phyloP scores from a whole-genome alignment of 1,140 invertebrate species.

The Drosophila kepulauana region DNA sequence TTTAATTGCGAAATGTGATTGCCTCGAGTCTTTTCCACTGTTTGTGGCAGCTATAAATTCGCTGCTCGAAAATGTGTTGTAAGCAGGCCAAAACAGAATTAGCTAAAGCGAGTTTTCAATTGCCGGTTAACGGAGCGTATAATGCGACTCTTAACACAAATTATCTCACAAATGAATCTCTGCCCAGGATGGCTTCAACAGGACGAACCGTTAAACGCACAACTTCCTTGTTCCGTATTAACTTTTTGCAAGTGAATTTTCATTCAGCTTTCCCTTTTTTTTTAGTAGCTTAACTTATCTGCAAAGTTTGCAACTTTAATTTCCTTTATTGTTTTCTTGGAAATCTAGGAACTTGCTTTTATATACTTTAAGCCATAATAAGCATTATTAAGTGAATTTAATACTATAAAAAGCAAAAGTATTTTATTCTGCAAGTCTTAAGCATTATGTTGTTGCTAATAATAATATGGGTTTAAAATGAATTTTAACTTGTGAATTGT shows the following conservation, averaged over 20 bases:
- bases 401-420: no score
- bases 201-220: background rate
- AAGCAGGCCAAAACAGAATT: slow-evolving; percentile 10
- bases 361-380: background rate
- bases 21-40: background rate
- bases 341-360: background rate
- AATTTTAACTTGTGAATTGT: no score
- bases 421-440: no score
- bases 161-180: slow-evolving; percentile 26
- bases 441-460: no score
- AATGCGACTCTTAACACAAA: slow-evolving; percentile 28
- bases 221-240: slow-evolving; percentile 1
- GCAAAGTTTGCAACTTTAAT: background rate
- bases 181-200: slow-evolving; percentile 10
- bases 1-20: slow-evolving; percentile 30
- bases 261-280: background rate
- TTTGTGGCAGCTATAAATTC: background rate
- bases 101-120: slow-evolving; percentile 23
- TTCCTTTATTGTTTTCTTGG: background rate
- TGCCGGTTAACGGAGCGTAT: slow-evolving; percentile 23
- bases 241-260: slow-evolving; percentile 2
- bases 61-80: background rate
- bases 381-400: background rate
- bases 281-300: background rate
- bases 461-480: no score